These are phyloP conservation scores for Miichthys miiuy DNA, from an alignment of 2,797 vertebrate genomes.

Conservation along the genomic window DNA sequence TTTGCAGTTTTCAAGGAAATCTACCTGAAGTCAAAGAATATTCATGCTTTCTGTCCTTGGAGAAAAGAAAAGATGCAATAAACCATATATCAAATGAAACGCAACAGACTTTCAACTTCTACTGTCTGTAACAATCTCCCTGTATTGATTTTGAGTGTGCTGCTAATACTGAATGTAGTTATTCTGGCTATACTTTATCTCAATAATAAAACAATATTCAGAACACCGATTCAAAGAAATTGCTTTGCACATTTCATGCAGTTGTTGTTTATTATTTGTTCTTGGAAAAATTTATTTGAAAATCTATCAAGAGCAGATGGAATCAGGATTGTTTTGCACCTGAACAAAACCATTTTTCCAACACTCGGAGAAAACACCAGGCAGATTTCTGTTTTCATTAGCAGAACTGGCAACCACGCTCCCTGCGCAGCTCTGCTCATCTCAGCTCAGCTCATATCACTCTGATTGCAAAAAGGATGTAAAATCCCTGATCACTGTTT, in stretches of 20 bases:
- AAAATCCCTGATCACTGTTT: slow-evolving; percentile 28
- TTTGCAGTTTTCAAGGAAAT: not conserved
- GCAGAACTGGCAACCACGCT: slow-evolving; percentile 38
- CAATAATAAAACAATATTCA: slow-evolving; percentile 53
- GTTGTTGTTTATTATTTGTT: slow-evolving; percentile 58
- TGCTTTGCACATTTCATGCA: slow-evolving; percentile 42
- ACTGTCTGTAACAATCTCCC: slow-evolving; percentile 20
- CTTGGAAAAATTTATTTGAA: slow-evolving; percentile 59
- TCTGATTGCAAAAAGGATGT: slow-evolving; percentile 31
- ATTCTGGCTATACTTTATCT: slow-evolving; percentile 33
- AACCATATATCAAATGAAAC: slow-evolving; percentile 15
- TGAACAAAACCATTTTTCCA: slow-evolving; percentile 59
- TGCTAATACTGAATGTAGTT: slow-evolving; percentile 34
- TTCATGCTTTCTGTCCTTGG: slow-evolving; percentile 1
- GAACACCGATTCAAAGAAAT: slow-evolving; percentile 43
- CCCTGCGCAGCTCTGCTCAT: slow-evolving; percentile 20
- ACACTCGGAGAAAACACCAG: slow-evolving; percentile 24
- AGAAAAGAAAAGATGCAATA: not conserved
- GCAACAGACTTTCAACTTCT: slow-evolving; percentile 12
- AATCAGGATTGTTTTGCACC: slow-evolving; percentile 54
- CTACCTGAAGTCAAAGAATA: not conserved
- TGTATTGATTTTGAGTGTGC: slow-evolving; percentile 42
- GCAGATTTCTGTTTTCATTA: slow-evolving; percentile 65
- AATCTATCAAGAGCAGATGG: slow-evolving; percentile 65
- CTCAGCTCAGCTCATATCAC: slow-evolving; percentile 32